These are phyloP conservation scores for Drosophila paracracens DNA, from an alignment of 2,888 invertebrate species.

Conservation along the genomic window DNA sequence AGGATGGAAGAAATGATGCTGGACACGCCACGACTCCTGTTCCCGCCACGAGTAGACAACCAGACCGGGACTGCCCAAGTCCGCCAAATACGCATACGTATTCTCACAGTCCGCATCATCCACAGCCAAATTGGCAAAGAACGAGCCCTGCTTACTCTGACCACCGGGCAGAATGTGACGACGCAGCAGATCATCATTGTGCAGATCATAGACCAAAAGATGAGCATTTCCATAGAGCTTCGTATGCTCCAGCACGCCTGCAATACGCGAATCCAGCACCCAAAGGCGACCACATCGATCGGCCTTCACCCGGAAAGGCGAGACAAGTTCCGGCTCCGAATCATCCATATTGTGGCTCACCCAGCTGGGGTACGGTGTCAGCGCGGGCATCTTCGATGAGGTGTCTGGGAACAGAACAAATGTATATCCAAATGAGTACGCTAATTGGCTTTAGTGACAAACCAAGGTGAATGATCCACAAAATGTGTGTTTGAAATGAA, in stretches of 20 bases:
- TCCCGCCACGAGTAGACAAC: slow-evolving; percentile 91
- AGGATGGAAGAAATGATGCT: slow-evolving; percentile 89
- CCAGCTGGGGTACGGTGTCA: slow-evolving; percentile 93
- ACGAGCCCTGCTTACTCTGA: slow-evolving; percentile 89
- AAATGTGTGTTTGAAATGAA: slow-evolving; percentile 6
- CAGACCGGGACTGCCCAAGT: slow-evolving; percentile 89
- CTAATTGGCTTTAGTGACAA: neutral
- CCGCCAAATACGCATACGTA: slow-evolving; percentile 90
- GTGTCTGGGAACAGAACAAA: slow-evolving; percentile 86
- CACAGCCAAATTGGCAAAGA: slow-evolving; percentile 91
- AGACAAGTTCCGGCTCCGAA: slow-evolving; percentile 89
- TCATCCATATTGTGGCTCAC: slow-evolving; percentile 88
- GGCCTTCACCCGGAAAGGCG: slow-evolving; percentile 90
- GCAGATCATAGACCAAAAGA: slow-evolving; percentile 90
- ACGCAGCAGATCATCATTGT: slow-evolving; percentile 89
- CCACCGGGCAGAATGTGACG: slow-evolving; percentile 88
- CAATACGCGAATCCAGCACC: slow-evolving; percentile 91
- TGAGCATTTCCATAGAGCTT: slow-evolving; percentile 87
- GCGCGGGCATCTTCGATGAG: slow-evolving; percentile 88
- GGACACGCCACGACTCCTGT: slow-evolving; percentile 90
- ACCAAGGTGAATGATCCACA: slow-evolving; percentile 40
- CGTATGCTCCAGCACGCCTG: slow-evolving; percentile 87
- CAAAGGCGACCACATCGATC: slow-evolving; percentile 92
- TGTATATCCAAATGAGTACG: slow-evolving; percentile 6
- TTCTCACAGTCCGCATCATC: slow-evolving; percentile 91